Conservation (phyloP, 2,113 vertebrate species). For the Haliaeetus leucogaster region DNA sequence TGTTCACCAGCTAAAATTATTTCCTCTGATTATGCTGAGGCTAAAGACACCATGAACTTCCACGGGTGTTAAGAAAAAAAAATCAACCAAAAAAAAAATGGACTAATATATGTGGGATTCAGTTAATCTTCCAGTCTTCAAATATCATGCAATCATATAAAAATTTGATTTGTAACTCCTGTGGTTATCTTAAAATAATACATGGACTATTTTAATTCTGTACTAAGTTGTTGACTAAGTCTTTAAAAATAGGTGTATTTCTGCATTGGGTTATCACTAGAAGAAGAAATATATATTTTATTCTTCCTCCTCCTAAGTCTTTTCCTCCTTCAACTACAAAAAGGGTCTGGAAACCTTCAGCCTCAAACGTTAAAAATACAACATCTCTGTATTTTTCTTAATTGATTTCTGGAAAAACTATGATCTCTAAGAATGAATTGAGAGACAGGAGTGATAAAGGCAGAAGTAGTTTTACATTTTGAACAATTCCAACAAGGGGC, state of each 20-base stretch:
- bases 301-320: conserved; percentile 14
- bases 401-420: conserved; percentile 53
- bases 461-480: conserved; percentile 66
- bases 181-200: neutral
- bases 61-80: neutral
- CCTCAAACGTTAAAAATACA: conserved; percentile 41
- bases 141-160: neutral
- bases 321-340: conserved; percentile 18
- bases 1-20: neutral
- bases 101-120: neutral
- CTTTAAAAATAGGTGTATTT: conserved; percentile 1
- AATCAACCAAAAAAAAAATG: neutral
- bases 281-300: conserved; percentile 17
- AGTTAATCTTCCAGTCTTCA: neutral
- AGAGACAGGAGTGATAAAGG: conserved; percentile 55
- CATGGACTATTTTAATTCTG: neutral
- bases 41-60: neutral
- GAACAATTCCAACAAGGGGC: conserved; percentile 56
- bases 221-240: neutral
- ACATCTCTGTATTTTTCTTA: conserved; percentile 39
- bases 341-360: conserved; percentile 37
- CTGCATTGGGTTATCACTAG: neutral
- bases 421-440: conserved; percentile 54
- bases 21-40: neutral
- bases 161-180: neutral